Base-by-base conservation (phyloP, 2,797 vertebrate species). In the Aulostomus chinensis region DNA sequence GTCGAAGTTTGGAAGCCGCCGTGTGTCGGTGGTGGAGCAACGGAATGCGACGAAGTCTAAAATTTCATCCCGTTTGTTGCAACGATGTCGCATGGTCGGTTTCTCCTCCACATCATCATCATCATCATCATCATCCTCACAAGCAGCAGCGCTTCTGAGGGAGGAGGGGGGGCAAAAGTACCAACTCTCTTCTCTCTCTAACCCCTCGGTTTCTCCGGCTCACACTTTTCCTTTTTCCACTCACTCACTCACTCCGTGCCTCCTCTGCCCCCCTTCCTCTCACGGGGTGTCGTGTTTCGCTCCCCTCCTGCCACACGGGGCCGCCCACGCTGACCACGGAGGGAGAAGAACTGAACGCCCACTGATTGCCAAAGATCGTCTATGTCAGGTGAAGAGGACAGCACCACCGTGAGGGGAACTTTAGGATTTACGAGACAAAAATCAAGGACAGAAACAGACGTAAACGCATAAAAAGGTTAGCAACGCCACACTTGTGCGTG, bases 271-370 rank as follows among this genome's bases (percentile, higher is more conserved):
- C 46, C 42, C 47, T 76, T 74, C 65, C 68, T 82, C 66, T 34
- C 51, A 39, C 76, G 76, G 88, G 87, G 90, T 92, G 90, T 92
- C 88, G 88, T 91, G 90, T 92, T 91, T 90, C 90, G 73, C 78
- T 88, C 87, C 86, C 83, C 85, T 85, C 80, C 81, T 81, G 84
- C 90, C 89, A 87, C 91, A 90, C 91, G 90, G 90, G 89, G 90
- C 91, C 90, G 91, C 91, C 91, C 89, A 92, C 91, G 89, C 87
- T 69, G 75, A 86, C 83, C 58, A 61, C 73, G 71, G 69, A 82
- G 76, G 80, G 88, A 76, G 58, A 61, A 52, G 60, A 83, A 79
- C 64, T 58, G 52, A 85, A 89, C 89, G 89, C 88, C 89, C 73
- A 90, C 90, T 82, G 76, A 52, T 67, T 67, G 62, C 64, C 80